phyloP scores from a whole-genome alignment of 2,888 invertebrate genomes.

The Caenorhabditis japonica region DNA sequence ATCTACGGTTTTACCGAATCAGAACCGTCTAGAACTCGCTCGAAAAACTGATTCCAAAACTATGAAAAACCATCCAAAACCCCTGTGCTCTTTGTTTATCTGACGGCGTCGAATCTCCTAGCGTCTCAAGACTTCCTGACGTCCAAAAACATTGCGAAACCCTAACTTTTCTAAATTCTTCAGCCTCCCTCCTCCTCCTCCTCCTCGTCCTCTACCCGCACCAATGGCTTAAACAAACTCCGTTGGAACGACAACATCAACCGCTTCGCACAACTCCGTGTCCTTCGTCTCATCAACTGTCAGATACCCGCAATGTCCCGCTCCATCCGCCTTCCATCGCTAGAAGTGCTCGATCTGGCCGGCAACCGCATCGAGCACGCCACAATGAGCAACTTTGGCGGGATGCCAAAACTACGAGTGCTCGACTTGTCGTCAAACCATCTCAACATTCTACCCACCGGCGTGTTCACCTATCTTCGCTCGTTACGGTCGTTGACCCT shows the following conservation, averaged over 20 bases:
- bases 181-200: constrained; percentile 55
- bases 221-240: too few species aligned
- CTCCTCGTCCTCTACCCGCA: constrained; percentile 48
- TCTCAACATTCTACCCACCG: constrained; percentile 79
- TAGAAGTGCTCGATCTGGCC: constrained; percentile 70
- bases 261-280: constrained; percentile 71
- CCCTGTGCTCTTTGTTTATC: too few species aligned
- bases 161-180: constrained; percentile 7
- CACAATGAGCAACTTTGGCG: constrained; percentile 72
- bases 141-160: too few species aligned
- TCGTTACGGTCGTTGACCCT: constrained; percentile 78
- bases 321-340: constrained; percentile 66
- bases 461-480: constrained; percentile 74
- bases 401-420: constrained; percentile 79
- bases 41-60: too few species aligned
- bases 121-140: too few species aligned
- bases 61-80: too few species aligned
- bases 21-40: too few species aligned
- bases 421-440: constrained; percentile 81
- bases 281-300: constrained; percentile 69
- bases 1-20: too few species aligned
- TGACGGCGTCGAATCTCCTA: too few species aligned
- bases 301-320: constrained; percentile 71
- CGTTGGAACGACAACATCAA: constrained; percentile 73
- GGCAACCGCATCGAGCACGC: constrained; percentile 67